Conservation (phyloP, 2,797 vertebrate genomes). For the Sebastes taczanowskii region DNA sequence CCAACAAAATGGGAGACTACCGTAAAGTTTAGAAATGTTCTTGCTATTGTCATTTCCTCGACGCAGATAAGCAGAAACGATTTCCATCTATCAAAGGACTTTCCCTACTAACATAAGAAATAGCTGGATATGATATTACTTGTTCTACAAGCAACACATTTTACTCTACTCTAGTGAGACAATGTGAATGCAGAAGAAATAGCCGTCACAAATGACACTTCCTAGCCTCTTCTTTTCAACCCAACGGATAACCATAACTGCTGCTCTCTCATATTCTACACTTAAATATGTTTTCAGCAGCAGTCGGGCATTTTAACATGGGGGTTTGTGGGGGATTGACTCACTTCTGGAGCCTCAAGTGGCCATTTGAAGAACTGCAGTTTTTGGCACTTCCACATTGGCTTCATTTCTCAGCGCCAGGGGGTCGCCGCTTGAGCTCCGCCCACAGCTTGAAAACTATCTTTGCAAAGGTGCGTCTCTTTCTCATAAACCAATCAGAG, state of each 20-base stretch:
- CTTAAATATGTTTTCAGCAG: neutral
- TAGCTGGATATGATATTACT: neutral
- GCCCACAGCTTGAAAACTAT: no score
- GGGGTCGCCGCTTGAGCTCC: accelerated
- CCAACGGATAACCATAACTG: neutral
- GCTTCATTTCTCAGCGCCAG: accelerated
- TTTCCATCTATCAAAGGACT: neutral
- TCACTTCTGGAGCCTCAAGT: no score
- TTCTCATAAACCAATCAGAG: no score
- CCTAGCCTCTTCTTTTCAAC: neutral
- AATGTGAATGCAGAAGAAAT: neutral
- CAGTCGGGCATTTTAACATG: neutral
- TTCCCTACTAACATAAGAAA: neutral
- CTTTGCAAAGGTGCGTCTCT: no score
- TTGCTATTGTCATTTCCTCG: neutral
- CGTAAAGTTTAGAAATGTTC: neutral
- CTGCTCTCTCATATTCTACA: neutral
- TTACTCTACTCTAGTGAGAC: neutral
- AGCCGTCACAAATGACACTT: neutral
- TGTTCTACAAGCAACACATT: neutral
- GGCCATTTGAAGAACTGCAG: no score
- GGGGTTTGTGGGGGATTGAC: no score
- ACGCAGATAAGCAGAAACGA: neutral
- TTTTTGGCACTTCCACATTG: no score
- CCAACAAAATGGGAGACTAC: neutral